These are phyloP conservation scores for Podarcis muralis DNA, from an alignment of 2,113 vertebrate genomes.

Conservation along the genomic window DNA sequence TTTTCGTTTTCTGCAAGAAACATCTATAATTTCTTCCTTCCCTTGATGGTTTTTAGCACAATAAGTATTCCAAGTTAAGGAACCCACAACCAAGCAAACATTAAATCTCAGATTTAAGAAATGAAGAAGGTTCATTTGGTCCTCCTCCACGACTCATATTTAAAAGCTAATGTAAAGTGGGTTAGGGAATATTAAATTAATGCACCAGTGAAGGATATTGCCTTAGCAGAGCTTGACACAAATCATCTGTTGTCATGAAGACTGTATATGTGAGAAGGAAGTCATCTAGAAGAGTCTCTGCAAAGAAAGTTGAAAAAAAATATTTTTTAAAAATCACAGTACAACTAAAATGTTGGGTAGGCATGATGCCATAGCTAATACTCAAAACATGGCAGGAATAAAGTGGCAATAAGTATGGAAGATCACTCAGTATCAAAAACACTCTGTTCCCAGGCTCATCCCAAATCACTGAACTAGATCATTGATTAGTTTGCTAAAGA, in stretches of 20 bases:
- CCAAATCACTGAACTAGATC: too few relatives aligned
- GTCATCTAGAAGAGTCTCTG: constrained; percentile 94
- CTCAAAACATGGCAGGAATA: constrained; percentile 1
- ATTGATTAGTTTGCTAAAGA: too few relatives aligned
- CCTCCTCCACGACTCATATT: background rate
- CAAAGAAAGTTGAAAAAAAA: constrained; percentile 61
- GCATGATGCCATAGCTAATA: background rate
- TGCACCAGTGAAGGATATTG: constrained; percentile 90
- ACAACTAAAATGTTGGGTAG: background rate
- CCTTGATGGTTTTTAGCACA: constrained; percentile 86
- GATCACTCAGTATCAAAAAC: background rate
- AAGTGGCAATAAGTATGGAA: background rate
- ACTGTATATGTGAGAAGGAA: constrained; percentile 96
- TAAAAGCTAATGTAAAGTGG: background rate
- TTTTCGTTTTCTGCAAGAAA: constrained; percentile 89
- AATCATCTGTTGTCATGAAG: constrained; percentile 95
- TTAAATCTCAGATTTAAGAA: constrained; percentile 26
- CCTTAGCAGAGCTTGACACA: constrained; percentile 93
- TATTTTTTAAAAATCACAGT: background rate
- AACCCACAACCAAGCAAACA: constrained; percentile 31
- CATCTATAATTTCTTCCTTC: constrained; percentile 85
- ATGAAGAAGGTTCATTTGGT: constrained; percentile 1
- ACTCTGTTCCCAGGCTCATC: too few relatives aligned
- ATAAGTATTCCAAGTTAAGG: constrained; percentile 92
- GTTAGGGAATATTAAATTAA: background rate